Conservation (phyloP, 1,140 invertebrate species). For the Drosophila seguyi region DNA sequence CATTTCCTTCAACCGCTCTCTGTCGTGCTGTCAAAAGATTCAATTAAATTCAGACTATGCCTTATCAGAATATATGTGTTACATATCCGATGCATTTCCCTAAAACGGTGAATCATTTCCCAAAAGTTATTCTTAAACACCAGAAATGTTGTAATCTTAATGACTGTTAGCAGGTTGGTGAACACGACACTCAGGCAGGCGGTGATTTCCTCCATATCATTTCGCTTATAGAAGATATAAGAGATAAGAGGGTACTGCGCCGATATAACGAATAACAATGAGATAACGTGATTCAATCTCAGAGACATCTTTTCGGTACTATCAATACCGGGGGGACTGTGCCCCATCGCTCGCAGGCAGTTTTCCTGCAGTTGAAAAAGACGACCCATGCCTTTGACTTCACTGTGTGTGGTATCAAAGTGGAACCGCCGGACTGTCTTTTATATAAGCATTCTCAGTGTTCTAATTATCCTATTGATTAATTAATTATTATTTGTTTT, state of each 20-base stretch:
- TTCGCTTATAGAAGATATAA: slow-evolving; percentile 59
- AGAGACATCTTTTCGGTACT: slow-evolving; percentile 3
- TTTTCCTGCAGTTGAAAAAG: slow-evolving; percentile 63
- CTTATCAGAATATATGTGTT: slow-evolving; percentile 44
- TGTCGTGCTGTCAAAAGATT: slow-evolving; percentile 45
- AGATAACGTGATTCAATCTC: slow-evolving; percentile 44
- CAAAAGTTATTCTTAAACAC: slow-evolving; percentile 60
- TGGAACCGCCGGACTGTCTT: background rate
- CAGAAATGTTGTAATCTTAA: slow-evolving; percentile 75
- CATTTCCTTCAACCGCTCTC: background rate
- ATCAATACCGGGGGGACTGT: slow-evolving; percentile 21
- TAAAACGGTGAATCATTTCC: slow-evolving; percentile 64
- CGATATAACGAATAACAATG: slow-evolving; percentile 65
- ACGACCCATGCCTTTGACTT: slow-evolving; percentile 43
- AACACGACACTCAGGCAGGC: slow-evolving; percentile 71
- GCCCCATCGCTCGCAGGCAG: slow-evolving; percentile 62
- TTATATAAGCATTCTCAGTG: slow-evolving; percentile 24
- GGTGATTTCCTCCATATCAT: slow-evolving; percentile 70
- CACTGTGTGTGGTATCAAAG: slow-evolving; percentile 9
- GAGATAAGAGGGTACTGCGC: slow-evolving; percentile 72
- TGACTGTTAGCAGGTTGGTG: slow-evolving; percentile 72
- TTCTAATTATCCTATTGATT: slow-evolving; percentile 62
- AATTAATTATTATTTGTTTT: slow-evolving; percentile 66
- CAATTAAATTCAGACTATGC: slow-evolving; percentile 6
- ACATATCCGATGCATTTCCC: slow-evolving; percentile 65